These are phyloP conservation scores for Drosophila santomea DNA, from an alignment of 1,140 invertebrate genomes.

Conservation along the genomic window DNA sequence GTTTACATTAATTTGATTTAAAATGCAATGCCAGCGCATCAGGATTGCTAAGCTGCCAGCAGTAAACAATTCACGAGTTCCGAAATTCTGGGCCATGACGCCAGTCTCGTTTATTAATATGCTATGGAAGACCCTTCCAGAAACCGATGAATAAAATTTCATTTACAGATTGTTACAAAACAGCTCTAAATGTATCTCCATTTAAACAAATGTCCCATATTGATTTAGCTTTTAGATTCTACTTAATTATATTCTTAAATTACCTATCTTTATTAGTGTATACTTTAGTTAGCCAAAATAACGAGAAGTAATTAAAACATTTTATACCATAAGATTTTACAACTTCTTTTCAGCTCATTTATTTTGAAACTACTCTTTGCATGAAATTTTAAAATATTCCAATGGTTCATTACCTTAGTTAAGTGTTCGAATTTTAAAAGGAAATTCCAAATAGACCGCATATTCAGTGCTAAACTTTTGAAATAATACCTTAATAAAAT, in stretches of 20 bases:
- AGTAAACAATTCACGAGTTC: slow-evolving; percentile 60
- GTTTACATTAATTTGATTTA: slow-evolving; percentile 76
- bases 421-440: background rate
- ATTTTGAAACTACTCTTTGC: background rate
- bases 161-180: background rate
- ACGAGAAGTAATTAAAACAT: too few relatives aligned
- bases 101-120: slow-evolving; percentile 64
- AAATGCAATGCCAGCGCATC: slow-evolving; percentile 59
- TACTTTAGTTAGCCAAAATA: background rate
- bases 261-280: background rate
- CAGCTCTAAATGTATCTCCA: too few relatives aligned
- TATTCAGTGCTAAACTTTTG: background rate
- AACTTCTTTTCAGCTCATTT: too few relatives aligned
- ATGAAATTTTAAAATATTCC: background rate
- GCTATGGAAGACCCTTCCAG: slow-evolving; percentile 43
- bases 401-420: background rate
- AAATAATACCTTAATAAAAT: slow-evolving; percentile 22
- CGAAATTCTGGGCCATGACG: slow-evolving; percentile 41
- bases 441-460: background rate
- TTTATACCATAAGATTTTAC: too few relatives aligned
- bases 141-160: background rate
- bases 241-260: too few relatives aligned
- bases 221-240: too few relatives aligned
- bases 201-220: background rate
- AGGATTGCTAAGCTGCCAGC: slow-evolving; percentile 31